Conservation (phyloP, 2,113 vertebrate genomes). For the Calyptommatus sinebrachiatus region DNA sequence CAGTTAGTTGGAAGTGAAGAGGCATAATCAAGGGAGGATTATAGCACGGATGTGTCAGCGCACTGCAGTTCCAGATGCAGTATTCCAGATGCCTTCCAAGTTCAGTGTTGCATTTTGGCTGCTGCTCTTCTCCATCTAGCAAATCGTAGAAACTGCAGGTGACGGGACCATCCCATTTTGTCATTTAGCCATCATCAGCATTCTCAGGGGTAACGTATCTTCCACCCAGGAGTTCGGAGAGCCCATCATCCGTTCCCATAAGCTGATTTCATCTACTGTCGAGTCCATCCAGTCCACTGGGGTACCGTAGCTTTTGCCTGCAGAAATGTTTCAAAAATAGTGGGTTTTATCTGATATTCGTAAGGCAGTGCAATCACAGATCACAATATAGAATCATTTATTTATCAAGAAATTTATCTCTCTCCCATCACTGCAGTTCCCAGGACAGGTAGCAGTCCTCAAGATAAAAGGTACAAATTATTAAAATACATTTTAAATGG, state of each 20-base stretch:
- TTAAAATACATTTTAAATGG: too few relatives aligned
- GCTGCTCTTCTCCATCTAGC: constrained; percentile 1
- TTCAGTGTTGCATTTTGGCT: not conserved
- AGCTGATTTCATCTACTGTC: constrained; percentile 74
- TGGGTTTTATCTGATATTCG: not conserved
- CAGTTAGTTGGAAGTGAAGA: constrained; percentile 25
- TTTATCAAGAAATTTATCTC: too few relatives aligned
- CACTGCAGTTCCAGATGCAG: not conserved
- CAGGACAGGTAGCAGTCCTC: too few relatives aligned
- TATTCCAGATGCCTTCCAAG: not conserved
- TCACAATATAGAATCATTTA: too few relatives aligned
- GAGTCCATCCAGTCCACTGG: constrained; percentile 94
- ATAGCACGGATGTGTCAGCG: constrained; percentile 28
- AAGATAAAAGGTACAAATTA: too few relatives aligned
- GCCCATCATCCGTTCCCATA: constrained; percentile 89
- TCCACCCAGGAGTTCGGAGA: constrained; percentile 86
- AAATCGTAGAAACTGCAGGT: not conserved
- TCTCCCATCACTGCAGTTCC: too few relatives aligned
- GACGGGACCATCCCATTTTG: constrained; percentile 69
- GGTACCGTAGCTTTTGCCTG: constrained; percentile 88
- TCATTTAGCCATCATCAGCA: constrained; percentile 80
- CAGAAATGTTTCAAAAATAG: not conserved
- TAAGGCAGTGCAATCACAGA: not conserved
- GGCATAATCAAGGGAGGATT: not conserved
- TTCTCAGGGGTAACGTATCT: constrained; percentile 84